A percentile compares a stretch with the other conserved stretches of the same genome.
Evolutionary conservation across 2,113 vertebrate genomes (phyloP).

Genomic region (Clupea harengus): DNA sequence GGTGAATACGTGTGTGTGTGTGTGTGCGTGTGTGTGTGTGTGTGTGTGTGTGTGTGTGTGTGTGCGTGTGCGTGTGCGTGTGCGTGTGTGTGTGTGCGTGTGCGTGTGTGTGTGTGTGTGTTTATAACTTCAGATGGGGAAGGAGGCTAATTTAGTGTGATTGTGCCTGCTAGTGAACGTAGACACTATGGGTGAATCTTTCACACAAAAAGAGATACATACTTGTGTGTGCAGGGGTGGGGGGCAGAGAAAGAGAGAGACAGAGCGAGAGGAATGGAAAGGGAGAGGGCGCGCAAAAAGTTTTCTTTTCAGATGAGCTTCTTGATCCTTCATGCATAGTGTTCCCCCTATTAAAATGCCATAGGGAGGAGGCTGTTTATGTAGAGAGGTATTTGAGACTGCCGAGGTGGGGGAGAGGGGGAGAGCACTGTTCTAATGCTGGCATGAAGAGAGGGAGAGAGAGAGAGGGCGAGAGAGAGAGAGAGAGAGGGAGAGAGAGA

Average conservation of each 20-base stretch:
- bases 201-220: too few relatives aligned
- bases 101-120: too few relatives aligned
- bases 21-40: not conserved
- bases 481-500: not conserved
- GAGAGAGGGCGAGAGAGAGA: not conserved
- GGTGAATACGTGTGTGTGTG: not conserved
- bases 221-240: not conserved
- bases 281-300: not conserved
- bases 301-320: not conserved
- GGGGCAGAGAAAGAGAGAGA: not conserved
- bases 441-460: not conserved
- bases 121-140: too few relatives aligned
- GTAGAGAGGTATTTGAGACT: constrained; percentile 18
- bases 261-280: not conserved
- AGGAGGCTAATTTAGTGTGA: too few relatives aligned
- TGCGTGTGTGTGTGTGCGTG: too few relatives aligned
- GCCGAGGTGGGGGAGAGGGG: constrained; percentile 4
- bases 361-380: constrained; percentile 9
- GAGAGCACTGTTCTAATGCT: not conserved
- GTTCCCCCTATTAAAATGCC: constrained; percentile 6
- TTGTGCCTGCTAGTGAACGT: too few relatives aligned
- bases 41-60: not conserved
- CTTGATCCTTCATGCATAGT: constrained; percentile 7
- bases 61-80: not conserved
- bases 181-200: too few relatives aligned